Percentiles rank a stretch among this genome's conserved stretches.
phyloP scores from a whole-genome alignment of 2,113 vertebrate species.

The Hippocampus barbouri region DNA sequence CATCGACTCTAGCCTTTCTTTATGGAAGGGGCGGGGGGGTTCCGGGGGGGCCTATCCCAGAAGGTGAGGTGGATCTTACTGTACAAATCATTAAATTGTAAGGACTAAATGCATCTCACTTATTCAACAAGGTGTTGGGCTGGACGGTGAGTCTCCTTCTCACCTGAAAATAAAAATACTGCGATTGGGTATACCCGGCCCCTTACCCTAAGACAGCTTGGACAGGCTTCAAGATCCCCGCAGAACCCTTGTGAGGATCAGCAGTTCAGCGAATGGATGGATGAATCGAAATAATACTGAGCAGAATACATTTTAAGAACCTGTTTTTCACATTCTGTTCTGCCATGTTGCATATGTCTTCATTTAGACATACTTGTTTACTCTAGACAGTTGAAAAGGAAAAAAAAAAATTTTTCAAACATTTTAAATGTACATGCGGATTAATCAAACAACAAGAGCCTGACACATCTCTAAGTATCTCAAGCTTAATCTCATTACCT shows the following conservation, averaged over 20 bases:
- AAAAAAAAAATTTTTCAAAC: background rate
- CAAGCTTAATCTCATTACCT: conserved; percentile 59
- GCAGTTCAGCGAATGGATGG: no score
- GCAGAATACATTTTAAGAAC: background rate
- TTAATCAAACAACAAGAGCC: background rate
- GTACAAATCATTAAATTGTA: no score
- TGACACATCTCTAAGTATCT: conserved; percentile 16
- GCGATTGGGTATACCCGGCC: no score
- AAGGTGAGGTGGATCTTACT: no score
- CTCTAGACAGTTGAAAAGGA: background rate
- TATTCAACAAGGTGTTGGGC: no score
- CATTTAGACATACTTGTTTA: background rate
- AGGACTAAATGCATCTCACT: no score
- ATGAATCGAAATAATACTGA: background rate
- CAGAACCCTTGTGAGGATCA: no score
- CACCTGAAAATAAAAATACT: no score
- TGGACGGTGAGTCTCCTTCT: no score
- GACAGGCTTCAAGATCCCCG: no score
- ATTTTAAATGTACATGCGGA: background rate
- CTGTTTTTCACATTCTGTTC: background rate
- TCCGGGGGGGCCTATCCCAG: no score
- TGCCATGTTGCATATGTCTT: background rate
- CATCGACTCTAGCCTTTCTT: conserved; percentile 5
- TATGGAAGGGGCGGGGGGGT: background rate
- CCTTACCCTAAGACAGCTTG: no score